Conservation (phyloP, 2,113 vertebrate species). For the Geococcyx californianus region DNA sequence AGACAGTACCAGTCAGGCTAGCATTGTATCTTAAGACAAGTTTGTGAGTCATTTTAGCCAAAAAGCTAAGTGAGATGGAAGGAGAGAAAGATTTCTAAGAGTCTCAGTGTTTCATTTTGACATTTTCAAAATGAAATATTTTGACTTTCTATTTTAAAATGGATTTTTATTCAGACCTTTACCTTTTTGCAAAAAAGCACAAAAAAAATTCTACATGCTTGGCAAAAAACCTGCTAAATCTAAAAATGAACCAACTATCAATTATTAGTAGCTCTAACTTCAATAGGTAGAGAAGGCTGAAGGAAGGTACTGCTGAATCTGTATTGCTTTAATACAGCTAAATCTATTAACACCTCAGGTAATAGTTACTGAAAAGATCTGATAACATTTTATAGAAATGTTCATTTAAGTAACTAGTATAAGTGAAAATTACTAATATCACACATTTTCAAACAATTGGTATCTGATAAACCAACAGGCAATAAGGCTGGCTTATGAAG, state of each 20-base stretch:
- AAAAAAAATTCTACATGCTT: neutral
- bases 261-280: neutral
- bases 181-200: neutral
- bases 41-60: neutral
- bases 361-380: neutral
- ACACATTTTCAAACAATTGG: neutral
- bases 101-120: neutral
- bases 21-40: neutral
- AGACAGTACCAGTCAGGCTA: neutral
- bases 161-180: neutral
- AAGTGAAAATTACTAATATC: constrained; percentile 8
- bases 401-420: neutral
- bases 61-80: neutral
- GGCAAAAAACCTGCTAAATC: rapidly evolving
- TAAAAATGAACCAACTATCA: neutral
- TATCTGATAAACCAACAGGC: neutral
- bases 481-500: constrained; percentile 2
- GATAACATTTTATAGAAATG: neutral
- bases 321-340: neutral
- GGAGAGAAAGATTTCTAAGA: neutral
- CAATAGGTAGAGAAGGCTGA: neutral
- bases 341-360: neutral
- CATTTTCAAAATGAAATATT: neutral
- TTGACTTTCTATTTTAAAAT: neutral
- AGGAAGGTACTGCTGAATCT: neutral